Evolutionary conservation across 2,113 vertebrate species (phyloP), one percentile per base, ranked within the genome.

Genomic region (Ia io): DNA sequence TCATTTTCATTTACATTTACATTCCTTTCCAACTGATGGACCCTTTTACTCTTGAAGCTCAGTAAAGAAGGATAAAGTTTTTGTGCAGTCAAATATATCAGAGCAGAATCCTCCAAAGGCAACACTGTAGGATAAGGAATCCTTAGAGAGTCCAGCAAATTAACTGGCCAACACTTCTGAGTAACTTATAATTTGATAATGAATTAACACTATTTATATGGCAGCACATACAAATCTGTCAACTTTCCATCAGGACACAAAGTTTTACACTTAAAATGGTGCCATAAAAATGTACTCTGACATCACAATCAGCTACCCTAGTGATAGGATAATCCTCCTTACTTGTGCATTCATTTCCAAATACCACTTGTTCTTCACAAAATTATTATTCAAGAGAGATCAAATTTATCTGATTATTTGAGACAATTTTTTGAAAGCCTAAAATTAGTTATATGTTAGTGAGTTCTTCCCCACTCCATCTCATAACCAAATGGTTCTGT

Each of bases 1-100:
- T 88, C 28, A 93, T 61, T 94, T 97, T 73, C 49, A 84, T n/a
- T 96, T 86, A 74, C 35, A 92, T 86, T 86, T 97, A 95, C 88
- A 90, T 25, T 65, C 69, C 61, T 92, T 90, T 88, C n/a, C 74
- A 91, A 89, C 3, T 79, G 14, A 85, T 61, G 35, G 32, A 63
- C 14, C 3, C 56, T 83, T 96, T 23, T 49, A 88, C 30, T 42
- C 25, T 63, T 82, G 22, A 82, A 82, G 53, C 25, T 61, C 53
- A 82, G 53, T 20, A 16, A 42, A 82, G 53, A 59, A 42, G 37
- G 9, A 56, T 30, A 61, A 42, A 82, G 37, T 25, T 82, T 82
- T 42, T 90, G 32, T 88, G 28, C 42, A 61, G 14, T 70, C 53
- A 47, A 79, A 71, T 77, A 70, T 28, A 80, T 77, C 78, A 91